phyloP scores from a whole-genome alignment of 2,797 vertebrate species.

The Pelodytes ibericus region DNA sequence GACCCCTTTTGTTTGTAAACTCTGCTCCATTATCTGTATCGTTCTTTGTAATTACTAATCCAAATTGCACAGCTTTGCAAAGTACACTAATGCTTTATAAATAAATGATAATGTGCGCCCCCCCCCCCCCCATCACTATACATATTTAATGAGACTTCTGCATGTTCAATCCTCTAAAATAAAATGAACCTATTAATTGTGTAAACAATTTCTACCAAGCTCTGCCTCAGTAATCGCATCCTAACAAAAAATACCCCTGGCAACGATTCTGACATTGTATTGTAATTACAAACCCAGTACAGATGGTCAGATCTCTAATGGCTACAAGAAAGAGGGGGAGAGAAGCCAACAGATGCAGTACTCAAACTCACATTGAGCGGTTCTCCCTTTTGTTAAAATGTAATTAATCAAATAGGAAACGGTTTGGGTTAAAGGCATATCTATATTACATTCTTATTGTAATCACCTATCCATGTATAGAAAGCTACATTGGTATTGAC shows the following conservation, averaged over 20 bases:
- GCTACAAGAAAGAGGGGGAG: neutral
- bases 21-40: neutral
- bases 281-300: constrained; percentile 22
- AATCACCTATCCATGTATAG: too few relatives aligned
- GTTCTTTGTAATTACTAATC: neutral
- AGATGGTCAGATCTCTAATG: constrained; percentile 5
- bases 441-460: neutral
- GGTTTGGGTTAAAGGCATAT: neutral
- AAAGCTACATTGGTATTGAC: too few relatives aligned
- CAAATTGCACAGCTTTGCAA: neutral
- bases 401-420: neutral
- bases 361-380: neutral
- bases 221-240: constrained; percentile 2
- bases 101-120: neutral
- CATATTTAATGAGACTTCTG: constrained; percentile 10
- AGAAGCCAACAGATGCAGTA: neutral
- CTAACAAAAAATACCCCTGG: constrained; percentile 8
- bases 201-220: neutral
- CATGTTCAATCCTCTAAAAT: constrained; percentile 14
- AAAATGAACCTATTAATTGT: constrained; percentile 16
- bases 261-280: neutral
- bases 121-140: neutral
- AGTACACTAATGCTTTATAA: neutral
- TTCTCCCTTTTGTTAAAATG: neutral
- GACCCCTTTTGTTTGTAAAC: neutral